Conservation (phyloP, 2,888 invertebrate species). For the Schizaphis graminum region DNA sequence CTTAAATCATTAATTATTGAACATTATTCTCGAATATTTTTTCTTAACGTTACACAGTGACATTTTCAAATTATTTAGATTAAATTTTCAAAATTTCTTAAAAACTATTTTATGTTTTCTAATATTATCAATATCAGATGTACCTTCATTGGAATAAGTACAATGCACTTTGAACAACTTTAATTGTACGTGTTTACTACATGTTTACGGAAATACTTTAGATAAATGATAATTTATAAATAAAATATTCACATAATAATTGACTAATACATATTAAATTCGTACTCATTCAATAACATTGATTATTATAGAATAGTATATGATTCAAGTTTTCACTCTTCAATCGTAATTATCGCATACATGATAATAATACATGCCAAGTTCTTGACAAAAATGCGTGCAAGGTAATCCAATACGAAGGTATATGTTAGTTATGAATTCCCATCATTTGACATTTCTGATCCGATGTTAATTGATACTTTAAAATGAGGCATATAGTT, state of each 20-base stretch:
- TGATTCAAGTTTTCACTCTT: background rate
- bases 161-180: background rate
- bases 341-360: background rate
- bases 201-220: background rate
- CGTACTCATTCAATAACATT: background rate
- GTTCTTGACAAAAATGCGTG: background rate
- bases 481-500: background rate
- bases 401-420: background rate
- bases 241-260: background rate
- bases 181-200: background rate
- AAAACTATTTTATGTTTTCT: background rate
- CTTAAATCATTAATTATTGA: too few relatives aligned
- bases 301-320: too few relatives aligned
- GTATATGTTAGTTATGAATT: background rate
- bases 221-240: background rate
- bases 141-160: background rate
- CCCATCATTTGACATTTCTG: background rate
- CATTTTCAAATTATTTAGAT: too few relatives aligned
- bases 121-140: background rate
- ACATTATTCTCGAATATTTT: too few relatives aligned
- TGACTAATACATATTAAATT: background rate
- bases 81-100: background rate
- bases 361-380: background rate
- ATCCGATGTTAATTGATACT: conserved; percentile 17
- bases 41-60: too few relatives aligned